Base-by-base conservation (phyloP, 2,888 invertebrate genomes). In the Mythimna vitellina region DNA sequence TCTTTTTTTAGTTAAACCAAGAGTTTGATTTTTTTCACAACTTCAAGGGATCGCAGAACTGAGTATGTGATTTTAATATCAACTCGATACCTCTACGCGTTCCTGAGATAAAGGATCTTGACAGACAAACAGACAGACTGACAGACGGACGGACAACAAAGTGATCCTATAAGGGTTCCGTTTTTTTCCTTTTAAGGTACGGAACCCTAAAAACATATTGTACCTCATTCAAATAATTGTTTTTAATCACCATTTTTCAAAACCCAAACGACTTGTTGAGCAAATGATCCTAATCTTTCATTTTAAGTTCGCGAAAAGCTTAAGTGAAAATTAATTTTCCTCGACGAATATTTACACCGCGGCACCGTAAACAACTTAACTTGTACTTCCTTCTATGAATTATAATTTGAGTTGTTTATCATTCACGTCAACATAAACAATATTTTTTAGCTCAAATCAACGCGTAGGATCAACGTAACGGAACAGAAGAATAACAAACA, bases 301-400 rank as follows among this genome's bases (percentile, higher is more conserved):
- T 42, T 60, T 38, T 8, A 63, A 73, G n/a, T 64, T 60, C 25
- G 25, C 12, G 56, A 60, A 60, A 54, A 60, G 56, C 56, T 42
- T 35, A 20, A 65, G 25, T 54, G 46, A 75, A 58, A 68, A 68
- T 49, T 53, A 61, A 65, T 65, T 68, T 75, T 68, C 57, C 32
- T 42, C 14, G 12, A 68, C 10, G 51, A 72, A 65, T 68, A 65
- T 68, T 68, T 75, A 49, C 53, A 38, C 57, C 6, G 8, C 57
- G 53, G 49, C 61, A 35, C 14, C 14, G 76, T 75, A 80, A 78
- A 80, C 76, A 78, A 76, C 62, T 65, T 63, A 58, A 76, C 65
- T 65, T 63, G 62, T 80, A 46, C 51, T 73, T 51, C 57, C 53
- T 74, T 69, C 42, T 42, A 46, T 56, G 62, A 79, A 77, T 71